A percentile compares a stretch with the other conserved stretches of the same genome.
Conservation (phyloP, 2,888 invertebrate species). For the Ochlodes sylvanus region DNA sequence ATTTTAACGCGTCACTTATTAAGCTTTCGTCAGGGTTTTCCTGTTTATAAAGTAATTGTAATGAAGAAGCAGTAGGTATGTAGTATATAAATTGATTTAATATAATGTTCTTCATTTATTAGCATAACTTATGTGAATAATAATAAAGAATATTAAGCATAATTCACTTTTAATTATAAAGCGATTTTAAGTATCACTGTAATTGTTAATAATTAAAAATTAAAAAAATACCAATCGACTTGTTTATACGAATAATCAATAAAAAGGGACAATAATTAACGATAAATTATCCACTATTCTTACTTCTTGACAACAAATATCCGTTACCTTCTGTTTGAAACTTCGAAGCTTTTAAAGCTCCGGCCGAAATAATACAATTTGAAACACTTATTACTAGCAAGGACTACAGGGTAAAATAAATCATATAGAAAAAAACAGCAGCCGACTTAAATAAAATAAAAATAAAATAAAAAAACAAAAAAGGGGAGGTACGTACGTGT, state of each 20-base stretch:
- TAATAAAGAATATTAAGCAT: no score
- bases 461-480: constrained; percentile 61
- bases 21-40: not conserved
- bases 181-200: no score
- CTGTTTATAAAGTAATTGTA: not conserved
- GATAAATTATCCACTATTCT: not conserved
- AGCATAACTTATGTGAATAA: no score
- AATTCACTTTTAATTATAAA: no score
- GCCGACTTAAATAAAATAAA: constrained; percentile 47
- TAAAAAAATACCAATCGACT: no score
- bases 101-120: no score
- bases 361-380: not conserved
- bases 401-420: constrained; percentile 18
- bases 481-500: constrained; percentile 80
- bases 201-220: no score
- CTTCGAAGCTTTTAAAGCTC: constrained; percentile 11
- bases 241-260: no score
- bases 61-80: no score
- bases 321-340: not conserved
- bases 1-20: constrained; percentile 25
- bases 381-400: not conserved
- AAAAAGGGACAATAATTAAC: no score
- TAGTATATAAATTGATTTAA: no score
- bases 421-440: constrained; percentile 37
- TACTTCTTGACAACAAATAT: not conserved